phyloP scores from a whole-genome alignment of 2,113 vertebrate genomes.

The Burhinus bistriatus region DNA sequence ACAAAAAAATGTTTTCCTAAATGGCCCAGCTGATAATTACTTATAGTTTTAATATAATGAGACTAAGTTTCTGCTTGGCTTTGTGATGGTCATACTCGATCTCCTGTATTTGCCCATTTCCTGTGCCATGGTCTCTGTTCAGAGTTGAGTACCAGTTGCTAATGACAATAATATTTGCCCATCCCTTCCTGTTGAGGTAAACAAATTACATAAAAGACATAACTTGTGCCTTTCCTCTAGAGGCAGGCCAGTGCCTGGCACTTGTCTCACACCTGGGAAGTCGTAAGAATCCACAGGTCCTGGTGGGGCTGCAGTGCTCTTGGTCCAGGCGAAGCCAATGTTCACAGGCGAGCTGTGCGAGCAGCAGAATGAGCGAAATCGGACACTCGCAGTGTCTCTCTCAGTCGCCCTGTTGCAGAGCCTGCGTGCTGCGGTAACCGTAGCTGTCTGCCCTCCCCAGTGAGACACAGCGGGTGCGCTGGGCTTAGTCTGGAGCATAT shows the following conservation, averaged over 20 bases:
- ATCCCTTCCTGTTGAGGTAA: neutral
- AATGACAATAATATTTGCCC: neutral
- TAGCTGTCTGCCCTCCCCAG: neutral
- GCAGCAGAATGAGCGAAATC: neutral
- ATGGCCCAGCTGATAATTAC: neutral
- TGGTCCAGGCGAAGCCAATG: rapidly evolving
- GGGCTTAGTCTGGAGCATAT: neutral
- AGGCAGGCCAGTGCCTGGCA: neutral
- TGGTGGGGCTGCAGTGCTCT: neutral
- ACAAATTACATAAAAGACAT: neutral
- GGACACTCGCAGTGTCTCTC: neutral
- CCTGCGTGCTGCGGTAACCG: rapidly evolving
- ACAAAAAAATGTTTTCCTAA: neutral
- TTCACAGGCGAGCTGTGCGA: neutral
- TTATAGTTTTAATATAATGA: neutral
- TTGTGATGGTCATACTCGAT: neutral
- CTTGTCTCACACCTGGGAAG: neutral
- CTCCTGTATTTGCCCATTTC: neutral
- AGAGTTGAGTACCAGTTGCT: neutral
- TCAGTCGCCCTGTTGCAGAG: rapidly evolving
- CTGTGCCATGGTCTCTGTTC: neutral
- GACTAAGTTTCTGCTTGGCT: neutral
- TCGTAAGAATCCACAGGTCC: neutral
- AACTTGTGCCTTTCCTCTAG: neutral
- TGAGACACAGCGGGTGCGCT: rapidly evolving